These are phyloP conservation scores for Agapetus fuscipes DNA, from an alignment of 2,888 invertebrate species.

Conservation along the genomic window DNA sequence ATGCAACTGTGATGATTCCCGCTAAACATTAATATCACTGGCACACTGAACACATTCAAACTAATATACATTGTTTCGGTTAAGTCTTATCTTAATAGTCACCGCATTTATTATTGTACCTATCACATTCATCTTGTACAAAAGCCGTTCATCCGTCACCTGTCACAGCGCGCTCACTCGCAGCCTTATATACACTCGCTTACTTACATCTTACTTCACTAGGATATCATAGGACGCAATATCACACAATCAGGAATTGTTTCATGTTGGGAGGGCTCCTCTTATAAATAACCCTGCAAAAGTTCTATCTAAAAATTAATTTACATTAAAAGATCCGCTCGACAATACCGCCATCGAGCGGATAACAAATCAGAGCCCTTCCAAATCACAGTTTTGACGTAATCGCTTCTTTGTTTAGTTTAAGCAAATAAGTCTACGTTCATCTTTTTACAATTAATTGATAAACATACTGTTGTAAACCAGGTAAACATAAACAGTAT, in stretches of 20 bases:
- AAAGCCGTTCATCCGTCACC: constrained; percentile 15
- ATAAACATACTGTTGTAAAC: constrained; percentile 1
- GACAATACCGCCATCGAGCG: constrained; percentile 16
- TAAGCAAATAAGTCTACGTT: constrained; percentile 21
- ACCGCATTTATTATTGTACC: constrained; percentile 21
- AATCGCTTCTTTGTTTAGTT: constrained; percentile 25
- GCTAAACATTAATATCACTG: constrained; percentile 1
- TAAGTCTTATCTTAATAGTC: constrained; percentile 21
- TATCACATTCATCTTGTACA: constrained; percentile 13
- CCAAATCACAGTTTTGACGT: constrained; percentile 39
- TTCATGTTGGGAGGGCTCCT: constrained; percentile 22
- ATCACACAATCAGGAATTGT: constrained; percentile 23
- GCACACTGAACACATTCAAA: constrained; percentile 6
- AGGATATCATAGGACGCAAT: constrained; percentile 23
- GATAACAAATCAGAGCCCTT: constrained; percentile 30
- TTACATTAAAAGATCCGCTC: constrained; percentile 21
- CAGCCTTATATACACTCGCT: constrained; percentile 19
- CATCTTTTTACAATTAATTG: constrained; percentile 11
- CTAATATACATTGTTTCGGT: constrained; percentile 14
- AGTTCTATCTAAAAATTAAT: constrained; percentile 22
- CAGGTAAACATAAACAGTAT: constrained; percentile 1
- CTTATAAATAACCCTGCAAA: constrained; percentile 21
- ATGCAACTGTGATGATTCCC: not conserved
- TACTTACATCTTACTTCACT: constrained; percentile 22
- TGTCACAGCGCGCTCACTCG: constrained; percentile 1